Evolutionary conservation across 2,113 vertebrate genomes (phyloP), one percentile per base, ranked within the genome.

Genomic region (Seriola quinqueradiata): DNA sequence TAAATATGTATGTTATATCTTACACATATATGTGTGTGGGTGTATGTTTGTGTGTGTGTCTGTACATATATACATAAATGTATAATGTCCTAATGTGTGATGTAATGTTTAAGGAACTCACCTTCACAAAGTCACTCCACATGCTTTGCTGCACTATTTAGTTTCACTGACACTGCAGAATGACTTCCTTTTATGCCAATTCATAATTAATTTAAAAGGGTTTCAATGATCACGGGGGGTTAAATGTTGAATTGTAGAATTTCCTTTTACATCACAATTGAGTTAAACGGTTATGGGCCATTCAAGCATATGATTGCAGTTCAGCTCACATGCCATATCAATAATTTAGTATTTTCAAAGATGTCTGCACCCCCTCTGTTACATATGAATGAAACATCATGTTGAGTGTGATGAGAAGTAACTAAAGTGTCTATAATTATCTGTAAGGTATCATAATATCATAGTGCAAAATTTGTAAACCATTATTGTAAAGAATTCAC

Each of bases 321-420:
- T 78, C 54, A 71, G 52, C 75, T 82, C 50, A 85, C 70, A 83
- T 58, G 60, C 68, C 70, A 58, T 77, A 19, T 89, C 21, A 89
- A 89, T 84, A 68, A 89, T 89, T 75, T n/a, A 75, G 42, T 85
- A 68, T 28, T 28, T 28, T 28, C 14, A 72, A 52, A 8, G 8
- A 19, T 57, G 21, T n/a, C 13, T 57, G 54, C n/a, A 25, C 10
- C 3, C 9, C 54, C 42, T 60, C 38, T 74, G 28, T 34, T 54
- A 46, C 46, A 66, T 55, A 46, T 58, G 40, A 66, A 84, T 42
- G 42, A 70, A 81, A 77, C 46, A 23, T 46, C 46, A 23, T 46
- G 14, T 48, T 75, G 16, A 5, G 23, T 44, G 38, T 44, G 25
- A 68, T n/a, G 42, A 34, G 5, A 54, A 48, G 63, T 34, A 50